A percentile compares a stretch with the other conserved stretches of the same genome.
phyloP scores from a whole-genome alignment of 1,140 invertebrate species.

The Atta colombica region DNA sequence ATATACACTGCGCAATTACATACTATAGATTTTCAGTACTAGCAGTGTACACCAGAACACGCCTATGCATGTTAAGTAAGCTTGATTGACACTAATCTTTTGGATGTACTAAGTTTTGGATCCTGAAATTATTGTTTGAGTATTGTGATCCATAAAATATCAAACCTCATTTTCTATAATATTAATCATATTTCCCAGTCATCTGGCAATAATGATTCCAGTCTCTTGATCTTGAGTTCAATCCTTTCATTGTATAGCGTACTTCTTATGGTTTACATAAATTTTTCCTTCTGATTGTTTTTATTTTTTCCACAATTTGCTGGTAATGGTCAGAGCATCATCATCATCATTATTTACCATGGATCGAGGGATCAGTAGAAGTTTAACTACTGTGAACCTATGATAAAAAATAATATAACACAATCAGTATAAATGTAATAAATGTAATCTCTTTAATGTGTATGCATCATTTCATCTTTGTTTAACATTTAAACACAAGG shows the following conservation, averaged over 20 bases:
- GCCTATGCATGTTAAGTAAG: too few species aligned
- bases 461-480: too few species aligned
- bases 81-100: slow-evolving; percentile 88
- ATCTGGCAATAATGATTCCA: slow-evolving; percentile 93
- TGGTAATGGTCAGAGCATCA: slow-evolving; percentile 94
- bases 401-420: slow-evolving; percentile 33
- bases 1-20: too few species aligned
- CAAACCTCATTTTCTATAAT: slow-evolving; percentile 94
- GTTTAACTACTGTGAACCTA: slow-evolving; percentile 78
- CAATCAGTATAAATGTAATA: background rate
- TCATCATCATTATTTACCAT: slow-evolving; percentile 90
- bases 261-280: slow-evolving; percentile 99
- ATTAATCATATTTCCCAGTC: slow-evolving; percentile 99
- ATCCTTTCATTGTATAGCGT: slow-evolving; percentile 99
- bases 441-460: slow-evolving; percentile 79
- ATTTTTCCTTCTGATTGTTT: slow-evolving; percentile 97
- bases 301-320: slow-evolving; percentile 97
- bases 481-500: too few species aligned
- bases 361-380: slow-evolving; percentile 85
- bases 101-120: slow-evolving; percentile 95
- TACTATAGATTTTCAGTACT: too few species aligned
- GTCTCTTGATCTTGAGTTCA: slow-evolving; percentile 96
- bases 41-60: too few species aligned
- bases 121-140: slow-evolving; percentile 98
- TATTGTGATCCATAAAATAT: slow-evolving; percentile 99